A percentile compares a stretch with the other conserved stretches of the same genome.
phyloP scores from a whole-genome alignment of 1,140 invertebrate genomes.

The Trachymyrmex cornetzi region DNA sequence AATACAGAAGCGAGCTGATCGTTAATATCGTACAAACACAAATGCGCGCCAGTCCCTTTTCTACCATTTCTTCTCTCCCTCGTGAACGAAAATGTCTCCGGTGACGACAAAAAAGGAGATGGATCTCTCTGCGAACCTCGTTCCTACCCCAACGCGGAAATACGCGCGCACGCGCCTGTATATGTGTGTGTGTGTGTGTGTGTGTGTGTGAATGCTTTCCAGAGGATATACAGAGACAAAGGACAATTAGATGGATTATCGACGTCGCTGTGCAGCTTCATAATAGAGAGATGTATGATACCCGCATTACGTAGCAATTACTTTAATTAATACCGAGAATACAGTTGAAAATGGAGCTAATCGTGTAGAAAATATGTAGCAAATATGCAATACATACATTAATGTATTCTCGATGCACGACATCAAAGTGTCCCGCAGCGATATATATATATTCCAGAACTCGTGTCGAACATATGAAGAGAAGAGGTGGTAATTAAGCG shows the following conservation, averaged over 20 bases:
- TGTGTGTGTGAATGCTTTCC: not conserved
- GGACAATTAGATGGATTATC: conserved; percentile 71
- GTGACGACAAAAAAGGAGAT: conserved; percentile 30
- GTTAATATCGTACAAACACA: conserved; percentile 29
- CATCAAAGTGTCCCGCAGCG: conserved; percentile 54
- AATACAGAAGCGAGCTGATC: conserved; percentile 11
- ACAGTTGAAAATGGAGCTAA: conserved; percentile 17
- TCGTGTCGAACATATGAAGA: conserved; percentile 39
- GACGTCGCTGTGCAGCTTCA: conserved; percentile 52
- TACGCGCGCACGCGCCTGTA: not conserved
- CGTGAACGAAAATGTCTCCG: conserved; percentile 1
- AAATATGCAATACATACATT: conserved; percentile 16
- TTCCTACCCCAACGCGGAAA: not conserved
- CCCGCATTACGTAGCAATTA: conserved; percentile 57
- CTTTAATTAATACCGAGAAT: conserved; percentile 52
- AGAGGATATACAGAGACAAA: conserved; percentile 49
- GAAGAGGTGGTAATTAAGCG: conserved; percentile 57
- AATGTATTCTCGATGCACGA: not conserved
- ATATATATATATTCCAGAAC: conserved; percentile 52
- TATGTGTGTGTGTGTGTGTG: not conserved
- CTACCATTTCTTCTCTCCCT: conserved; percentile 24
- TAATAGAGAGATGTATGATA: conserved; percentile 31
- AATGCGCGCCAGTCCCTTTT: not conserved
- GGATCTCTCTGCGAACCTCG: conserved; percentile 58
- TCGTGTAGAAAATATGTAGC: conserved; percentile 35